Evolutionary conservation across 2,113 vertebrate species (phyloP), one percentile per base, ranked within the genome.

Genomic region (Lucifuga dentata): DNA sequence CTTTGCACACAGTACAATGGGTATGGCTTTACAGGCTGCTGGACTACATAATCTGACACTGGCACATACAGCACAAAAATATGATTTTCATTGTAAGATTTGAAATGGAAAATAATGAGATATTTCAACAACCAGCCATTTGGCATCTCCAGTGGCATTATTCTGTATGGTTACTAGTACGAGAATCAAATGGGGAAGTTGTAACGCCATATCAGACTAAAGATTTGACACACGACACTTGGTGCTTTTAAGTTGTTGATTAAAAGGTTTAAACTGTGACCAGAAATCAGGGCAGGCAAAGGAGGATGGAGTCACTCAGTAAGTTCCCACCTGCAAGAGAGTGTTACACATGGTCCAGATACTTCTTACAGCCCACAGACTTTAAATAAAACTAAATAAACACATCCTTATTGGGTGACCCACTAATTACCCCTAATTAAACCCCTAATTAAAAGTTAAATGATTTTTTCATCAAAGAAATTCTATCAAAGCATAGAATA

Each of bases 181-280:
- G 46, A 9, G 17, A 61, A 50, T 20, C 41, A 33, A 11, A 33
- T 15, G 2, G 2, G 20, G 17, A 59, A 41, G n/a, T 4, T 4
- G 8, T 33, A 21, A 65, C 2, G 11, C 38, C 26, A 29, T n/a
- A 12, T 11, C n/a, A 39, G 26, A 40, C 38, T 17, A 29, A 33
- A 59, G 0, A 26, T 17, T 41, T 1, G 7, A 59, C 35, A 2
- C 13, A 23, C 19, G 32, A 41, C 52, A 39, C 49, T 12, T 11
- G 9, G 15, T 16, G 16, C 44, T 7, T 45, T 3, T 11, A 17
- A 33, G 45, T 45, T 43, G 70, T 72, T 55, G 32, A 70, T 62
- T 41, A 73, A 57, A 57, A 49, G 19, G 2, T 16, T 62, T 45
- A 56, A 60, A 49, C 29, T 44, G 40, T 39, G 56, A 26, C 50